These are phyloP conservation scores for Tenthredo amoena DNA, from an alignment of 2,888 invertebrate species.

Conservation along the genomic window DNA sequence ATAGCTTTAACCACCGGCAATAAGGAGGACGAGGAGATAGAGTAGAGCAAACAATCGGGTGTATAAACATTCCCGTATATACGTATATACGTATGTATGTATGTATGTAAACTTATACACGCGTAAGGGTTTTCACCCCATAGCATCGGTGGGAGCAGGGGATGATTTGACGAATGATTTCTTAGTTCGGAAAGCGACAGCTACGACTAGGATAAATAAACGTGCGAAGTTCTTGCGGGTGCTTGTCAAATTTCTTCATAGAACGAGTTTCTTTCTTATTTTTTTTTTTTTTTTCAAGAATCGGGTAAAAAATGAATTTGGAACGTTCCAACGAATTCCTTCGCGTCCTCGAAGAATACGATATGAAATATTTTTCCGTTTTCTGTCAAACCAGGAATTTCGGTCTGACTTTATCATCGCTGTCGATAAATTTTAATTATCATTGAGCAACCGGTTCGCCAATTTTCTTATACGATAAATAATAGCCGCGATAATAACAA, in stretches of 20 bases:
- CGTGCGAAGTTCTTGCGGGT: no score
- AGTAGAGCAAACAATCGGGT: not conserved
- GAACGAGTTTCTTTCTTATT: not conserved
- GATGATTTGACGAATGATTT: not conserved
- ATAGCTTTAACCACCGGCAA: not conserved
- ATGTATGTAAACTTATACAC: not conserved
- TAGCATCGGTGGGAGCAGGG: no score
- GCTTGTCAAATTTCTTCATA: no score
- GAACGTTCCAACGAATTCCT: no score
- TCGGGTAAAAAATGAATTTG: no score
- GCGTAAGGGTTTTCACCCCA: not conserved
- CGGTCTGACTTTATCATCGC: not conserved
- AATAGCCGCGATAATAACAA: not conserved
- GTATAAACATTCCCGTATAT: not conserved
- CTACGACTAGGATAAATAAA: no score
- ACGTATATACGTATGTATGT: not conserved
- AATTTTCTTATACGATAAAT: not conserved
- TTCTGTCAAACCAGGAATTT: no score
- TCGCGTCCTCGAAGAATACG: no score
- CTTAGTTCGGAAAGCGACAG: not conserved
- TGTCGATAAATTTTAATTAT: not conserved
- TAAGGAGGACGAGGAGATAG: not conserved
- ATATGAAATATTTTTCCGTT: no score
- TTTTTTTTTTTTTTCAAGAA: not conserved
- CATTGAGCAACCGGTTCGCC: not conserved